A percentile compares a stretch with the other conserved stretches of the same genome.
Conservation (phyloP, 2,888 invertebrate species). For the Colostygia pectinataria region DNA sequence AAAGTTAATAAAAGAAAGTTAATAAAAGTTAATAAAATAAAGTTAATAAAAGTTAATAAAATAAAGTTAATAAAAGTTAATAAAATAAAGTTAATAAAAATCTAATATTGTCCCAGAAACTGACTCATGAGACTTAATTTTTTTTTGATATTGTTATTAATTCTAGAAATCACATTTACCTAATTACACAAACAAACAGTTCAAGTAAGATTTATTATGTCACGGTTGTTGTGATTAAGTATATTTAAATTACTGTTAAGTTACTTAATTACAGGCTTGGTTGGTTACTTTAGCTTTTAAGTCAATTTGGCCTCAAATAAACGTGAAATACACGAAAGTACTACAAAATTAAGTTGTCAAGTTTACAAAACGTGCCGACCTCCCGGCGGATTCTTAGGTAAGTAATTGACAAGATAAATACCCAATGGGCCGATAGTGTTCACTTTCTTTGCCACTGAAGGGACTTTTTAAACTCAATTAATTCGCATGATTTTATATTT, state of each 20-base stretch:
- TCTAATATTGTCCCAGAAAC: background rate
- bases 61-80: too few relatives aligned
- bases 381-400: slow-evolving; percentile 15
- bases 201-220: background rate
- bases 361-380: slow-evolving; percentile 25
- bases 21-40: too few relatives aligned
- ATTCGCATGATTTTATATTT: too few relatives aligned
- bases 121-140: background rate
- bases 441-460: background rate
- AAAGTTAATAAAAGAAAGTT: too few relatives aligned
- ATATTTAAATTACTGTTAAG: slow-evolving; percentile 21
- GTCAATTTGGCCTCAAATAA: slow-evolving; percentile 27
- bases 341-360: slow-evolving; percentile 30
- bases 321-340: slow-evolving; percentile 28
- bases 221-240: slow-evolving; percentile 5
- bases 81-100: too few relatives aligned
- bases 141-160: too few relatives aligned
- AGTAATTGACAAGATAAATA: slow-evolving; percentile 22
- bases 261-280: slow-evolving; percentile 11
- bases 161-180: too few relatives aligned
- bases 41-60: too few relatives aligned
- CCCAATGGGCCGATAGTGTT: slow-evolving; percentile 1
- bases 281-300: slow-evolving; percentile 12
- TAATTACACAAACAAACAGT: too few relatives aligned
- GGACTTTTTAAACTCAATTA: too few relatives aligned